Conservation (phyloP, 2,113 vertebrate species). For the Kobus ellipsiprymnus region DNA sequence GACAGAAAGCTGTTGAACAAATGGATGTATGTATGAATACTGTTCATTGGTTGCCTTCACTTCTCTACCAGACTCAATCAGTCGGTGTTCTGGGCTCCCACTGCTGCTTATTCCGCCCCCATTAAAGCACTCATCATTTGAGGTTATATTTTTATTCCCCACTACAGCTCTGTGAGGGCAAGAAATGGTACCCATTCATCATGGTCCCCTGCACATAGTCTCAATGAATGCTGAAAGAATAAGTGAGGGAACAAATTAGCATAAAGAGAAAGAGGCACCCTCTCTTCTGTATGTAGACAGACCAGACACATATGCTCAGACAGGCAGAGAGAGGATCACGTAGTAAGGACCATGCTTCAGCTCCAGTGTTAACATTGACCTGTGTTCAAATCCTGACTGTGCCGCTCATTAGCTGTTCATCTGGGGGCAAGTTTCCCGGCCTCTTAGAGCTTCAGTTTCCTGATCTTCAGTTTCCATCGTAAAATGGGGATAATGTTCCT, state of each 20-base stretch:
- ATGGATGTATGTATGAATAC: background rate
- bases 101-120: background rate
- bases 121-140: background rate
- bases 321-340: background rate
- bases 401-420: background rate
- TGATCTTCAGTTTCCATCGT: background rate
- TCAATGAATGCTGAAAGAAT: background rate
- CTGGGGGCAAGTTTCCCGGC: background rate
- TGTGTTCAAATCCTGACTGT: background rate
- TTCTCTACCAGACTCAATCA: background rate
- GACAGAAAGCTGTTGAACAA: background rate
- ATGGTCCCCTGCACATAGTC: background rate
- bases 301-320: background rate
- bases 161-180: background rate
- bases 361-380: background rate
- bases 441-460: background rate
- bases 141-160: background rate
- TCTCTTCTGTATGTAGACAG: background rate
- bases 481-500: background rate
- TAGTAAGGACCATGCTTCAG: background rate
- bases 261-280: background rate
- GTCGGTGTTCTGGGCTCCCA: background rate
- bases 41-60: background rate
- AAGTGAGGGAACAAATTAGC: background rate
- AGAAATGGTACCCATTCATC: background rate